Base-by-base conservation (phyloP, 2,113 vertebrate species). In the Mastomys natalensis region DNA sequence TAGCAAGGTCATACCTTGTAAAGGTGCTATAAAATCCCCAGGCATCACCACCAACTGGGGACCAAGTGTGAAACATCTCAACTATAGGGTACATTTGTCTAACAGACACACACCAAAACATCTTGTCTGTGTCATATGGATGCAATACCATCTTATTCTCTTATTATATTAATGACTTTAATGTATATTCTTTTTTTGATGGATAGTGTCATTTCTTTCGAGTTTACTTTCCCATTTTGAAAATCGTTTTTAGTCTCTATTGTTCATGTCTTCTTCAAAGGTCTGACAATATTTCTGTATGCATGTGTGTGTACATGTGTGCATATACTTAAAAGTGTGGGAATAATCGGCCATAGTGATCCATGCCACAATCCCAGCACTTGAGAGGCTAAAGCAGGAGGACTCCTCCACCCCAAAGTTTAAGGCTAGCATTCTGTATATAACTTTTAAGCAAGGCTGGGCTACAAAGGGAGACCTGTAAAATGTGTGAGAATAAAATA, bases 201-300 rank as follows among this genome's bases (percentile, higher is more conserved):
- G 48, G 26, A 68, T 74, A 74, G 16, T 89, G 16, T 89, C 76
- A 89, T 76, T 93, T 95, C n/a, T 24, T 95, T 92, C 48, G 37
- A 24, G 22, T 82, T 68, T 70, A 89, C 15, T n/a, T 89, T 86
- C 9, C 24, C 29, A 66, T 82, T 87, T 82, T 82, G 45, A 86
- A 45, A 66, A 31, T 66, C 1, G 29, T 64, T 70, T 86, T 87
- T 70, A 64, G 12, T 40, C 16, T 94, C 58, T 86, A 11, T 77
- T 51, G 87, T 87, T 45, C 73, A 91, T 91, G 31, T 37, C 43
- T 85, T 68, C 45, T 19, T 29, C 51, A 80, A 51, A 70, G 31
- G 13, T 53, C 43, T 95, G 37, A 70, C 4, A 76, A 58, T 31
- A n/a, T 76, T 37, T 68, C 60, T 82, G 2, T 82, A 8, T 60